Conservation (phyloP, 2,113 vertebrate species). For the Podilymbus podiceps region DNA sequence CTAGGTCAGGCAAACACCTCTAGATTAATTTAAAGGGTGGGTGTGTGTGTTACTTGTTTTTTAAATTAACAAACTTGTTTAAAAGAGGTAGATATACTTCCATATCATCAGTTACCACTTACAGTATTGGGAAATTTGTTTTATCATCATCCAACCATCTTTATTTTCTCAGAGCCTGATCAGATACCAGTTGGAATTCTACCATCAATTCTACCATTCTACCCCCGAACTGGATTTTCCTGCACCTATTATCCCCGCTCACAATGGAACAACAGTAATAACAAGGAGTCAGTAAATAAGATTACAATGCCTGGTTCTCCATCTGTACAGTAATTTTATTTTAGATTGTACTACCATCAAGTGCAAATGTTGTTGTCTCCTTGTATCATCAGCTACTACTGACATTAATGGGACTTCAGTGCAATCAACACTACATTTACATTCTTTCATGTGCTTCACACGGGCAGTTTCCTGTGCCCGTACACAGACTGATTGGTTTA, state of each 20-base stretch:
- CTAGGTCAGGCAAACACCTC: neutral
- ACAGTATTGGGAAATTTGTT: neutral
- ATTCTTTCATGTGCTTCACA: neutral
- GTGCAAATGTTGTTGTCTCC: neutral
- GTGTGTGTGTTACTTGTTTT: neutral
- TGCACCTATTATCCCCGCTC: constrained; percentile 15
- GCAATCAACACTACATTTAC: neutral
- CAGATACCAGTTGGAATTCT: neutral
- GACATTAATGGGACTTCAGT: neutral
- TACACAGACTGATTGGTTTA: neutral
- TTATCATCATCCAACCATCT: neutral
- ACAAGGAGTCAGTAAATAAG: constrained; percentile 64
- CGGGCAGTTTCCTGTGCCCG: neutral
- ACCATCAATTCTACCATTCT: no score
- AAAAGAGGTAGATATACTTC: neutral
- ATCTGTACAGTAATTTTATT: no score
- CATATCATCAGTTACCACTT: neutral
- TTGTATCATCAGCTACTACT: neutral
- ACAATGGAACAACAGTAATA: constrained; percentile 59
- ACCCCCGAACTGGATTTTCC: constrained; percentile 68
- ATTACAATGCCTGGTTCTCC: no score
- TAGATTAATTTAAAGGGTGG: neutral
- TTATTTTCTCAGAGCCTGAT: neutral
- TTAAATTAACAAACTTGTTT: neutral
- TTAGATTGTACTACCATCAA: no score